A percentile compares a stretch with the other conserved stretches of the same genome.
Conservation (phyloP, 2,113 vertebrate genomes). For the Phainopepla nitens region DNA sequence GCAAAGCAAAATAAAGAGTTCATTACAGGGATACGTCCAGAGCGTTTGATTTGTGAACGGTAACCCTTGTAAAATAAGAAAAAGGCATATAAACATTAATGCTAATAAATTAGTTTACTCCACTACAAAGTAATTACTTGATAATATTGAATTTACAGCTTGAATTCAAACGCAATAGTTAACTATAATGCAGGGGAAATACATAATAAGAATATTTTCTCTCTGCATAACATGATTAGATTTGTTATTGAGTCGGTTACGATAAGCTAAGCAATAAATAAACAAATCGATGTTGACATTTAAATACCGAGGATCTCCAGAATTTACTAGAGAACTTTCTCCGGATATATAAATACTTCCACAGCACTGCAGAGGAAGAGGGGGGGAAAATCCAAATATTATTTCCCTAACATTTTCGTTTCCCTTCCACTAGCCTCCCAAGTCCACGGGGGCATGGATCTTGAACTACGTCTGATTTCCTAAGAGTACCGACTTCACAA, state of each 20-base stretch:
- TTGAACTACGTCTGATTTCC: background rate
- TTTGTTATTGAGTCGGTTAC: slow-evolving; percentile 78
- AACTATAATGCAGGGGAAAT: slow-evolving; percentile 70
- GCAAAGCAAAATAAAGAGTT: slow-evolving; percentile 75
- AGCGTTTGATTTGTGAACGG: slow-evolving; percentile 75
- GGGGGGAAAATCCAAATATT: slow-evolving; percentile 37
- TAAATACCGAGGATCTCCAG: slow-evolving; percentile 77
- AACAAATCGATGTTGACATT: slow-evolving; percentile 80
- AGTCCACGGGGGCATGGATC: slow-evolving; percentile 15
- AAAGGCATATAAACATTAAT: slow-evolving; percentile 76
- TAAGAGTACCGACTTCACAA: background rate
- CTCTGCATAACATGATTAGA: slow-evolving; percentile 72
- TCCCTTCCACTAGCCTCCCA: slow-evolving; percentile 10
- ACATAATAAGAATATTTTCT: slow-evolving; percentile 72
- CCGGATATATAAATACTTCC: slow-evolving; percentile 71
- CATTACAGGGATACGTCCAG: slow-evolving; percentile 72
- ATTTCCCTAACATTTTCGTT: slow-evolving; percentile 31
- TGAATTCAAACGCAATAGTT: slow-evolving; percentile 65
- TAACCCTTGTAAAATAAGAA: slow-evolving; percentile 68
- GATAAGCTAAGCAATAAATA: slow-evolving; percentile 80
- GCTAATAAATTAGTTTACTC: slow-evolving; percentile 81
- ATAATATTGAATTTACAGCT: slow-evolving; percentile 78
- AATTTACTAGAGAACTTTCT: slow-evolving; percentile 74
- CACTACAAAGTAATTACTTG: slow-evolving; percentile 74
- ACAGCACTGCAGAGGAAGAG: slow-evolving; percentile 36